A percentile compares a stretch with the other conserved stretches of the same genome.
Evolutionary conservation across 1,140 invertebrate species (phyloP).

Genomic region (Trichogramma pretiosum): DNA sequence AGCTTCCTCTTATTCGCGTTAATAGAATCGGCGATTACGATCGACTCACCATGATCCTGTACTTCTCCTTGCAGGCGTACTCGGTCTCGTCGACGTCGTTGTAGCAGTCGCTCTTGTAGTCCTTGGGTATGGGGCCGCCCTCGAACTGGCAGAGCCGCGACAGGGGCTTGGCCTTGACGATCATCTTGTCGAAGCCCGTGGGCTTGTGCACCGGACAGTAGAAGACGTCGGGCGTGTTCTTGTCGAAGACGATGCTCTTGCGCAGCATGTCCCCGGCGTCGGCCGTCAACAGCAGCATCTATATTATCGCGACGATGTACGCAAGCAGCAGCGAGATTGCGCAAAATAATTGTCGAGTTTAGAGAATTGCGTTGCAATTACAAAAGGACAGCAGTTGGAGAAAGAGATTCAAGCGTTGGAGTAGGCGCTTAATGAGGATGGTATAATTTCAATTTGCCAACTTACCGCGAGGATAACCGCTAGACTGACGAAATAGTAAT

Average conservation of each 20-base stretch:
- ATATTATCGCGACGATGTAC: background rate
- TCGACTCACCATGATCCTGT: slow-evolving; percentile 68
- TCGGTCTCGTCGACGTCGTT: slow-evolving; percentile 72
- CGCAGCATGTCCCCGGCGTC: slow-evolving; percentile 65
- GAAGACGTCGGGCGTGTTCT: slow-evolving; percentile 74
- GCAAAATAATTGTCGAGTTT: no score
- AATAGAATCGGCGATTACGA: no score
- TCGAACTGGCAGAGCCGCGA: slow-evolving; percentile 69
- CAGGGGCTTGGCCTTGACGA: slow-evolving; percentile 58
- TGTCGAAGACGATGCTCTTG: slow-evolving; percentile 74
- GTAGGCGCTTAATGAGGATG: no score
- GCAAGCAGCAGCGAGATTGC: background rate
- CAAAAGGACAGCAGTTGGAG: no score
- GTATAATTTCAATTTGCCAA: no score
- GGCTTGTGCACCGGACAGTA: slow-evolving; percentile 74
- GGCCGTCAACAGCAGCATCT: slow-evolving; percentile 25
- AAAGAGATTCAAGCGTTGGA: no score
- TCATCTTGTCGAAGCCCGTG: slow-evolving; percentile 58
- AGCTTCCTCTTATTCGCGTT: background rate
- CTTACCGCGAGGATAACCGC: slow-evolving; percentile 25
- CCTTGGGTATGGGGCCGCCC: slow-evolving; percentile 58
- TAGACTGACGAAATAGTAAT: slow-evolving; percentile 18
- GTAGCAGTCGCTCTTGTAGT: slow-evolving; percentile 74
- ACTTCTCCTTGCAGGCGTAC: slow-evolving; percentile 75
- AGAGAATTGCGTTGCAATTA: no score